Percentiles rank a stretch among this genome's conserved stretches.
These are phyloP conservation scores for Hapalemur alaotrensis DNA, from an alignment of 2,797 vertebrate species.

Conservation along the genomic window DNA sequence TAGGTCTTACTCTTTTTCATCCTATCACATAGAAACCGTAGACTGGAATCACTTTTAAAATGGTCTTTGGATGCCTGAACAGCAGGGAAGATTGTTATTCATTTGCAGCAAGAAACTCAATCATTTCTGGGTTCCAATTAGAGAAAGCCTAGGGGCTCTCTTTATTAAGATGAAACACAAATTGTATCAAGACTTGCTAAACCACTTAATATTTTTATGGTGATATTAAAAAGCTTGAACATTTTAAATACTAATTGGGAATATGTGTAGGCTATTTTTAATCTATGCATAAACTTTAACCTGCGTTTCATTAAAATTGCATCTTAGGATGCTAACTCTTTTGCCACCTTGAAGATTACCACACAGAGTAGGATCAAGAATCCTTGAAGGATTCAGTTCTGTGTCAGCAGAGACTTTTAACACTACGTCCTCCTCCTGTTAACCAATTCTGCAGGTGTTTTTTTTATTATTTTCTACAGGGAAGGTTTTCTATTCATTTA, in stretches of 20 bases:
- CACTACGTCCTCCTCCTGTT: background rate
- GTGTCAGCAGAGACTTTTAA: background rate
- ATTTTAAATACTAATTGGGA: constrained; percentile 27
- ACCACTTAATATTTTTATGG: constrained; percentile 47
- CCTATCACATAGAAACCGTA: background rate
- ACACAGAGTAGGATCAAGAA: background rate
- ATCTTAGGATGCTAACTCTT: background rate
- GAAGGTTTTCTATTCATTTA: background rate
- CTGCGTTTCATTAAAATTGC: constrained; percentile 20
- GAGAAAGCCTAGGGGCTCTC: constrained; percentile 32
- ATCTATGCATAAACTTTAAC: background rate
- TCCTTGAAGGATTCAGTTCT: background rate
- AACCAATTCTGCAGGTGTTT: background rate
- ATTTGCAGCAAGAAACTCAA: background rate
- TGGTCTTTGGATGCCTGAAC: background rate
- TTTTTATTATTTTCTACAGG: background rate
- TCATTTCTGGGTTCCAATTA: constrained; percentile 58
- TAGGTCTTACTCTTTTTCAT: background rate
- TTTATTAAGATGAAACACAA: constrained; percentile 63
- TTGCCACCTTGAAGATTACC: background rate
- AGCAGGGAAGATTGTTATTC: constrained; percentile 39
- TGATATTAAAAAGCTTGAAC: background rate
- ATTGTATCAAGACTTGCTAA: constrained; percentile 51
- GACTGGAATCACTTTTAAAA: background rate
- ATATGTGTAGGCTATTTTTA: constrained; percentile 30